Percentiles rank a stretch among this genome's conserved stretches.
Evolutionary conservation across 2,888 invertebrate species (phyloP).

Genomic region (Quadriops clusia): DNA sequence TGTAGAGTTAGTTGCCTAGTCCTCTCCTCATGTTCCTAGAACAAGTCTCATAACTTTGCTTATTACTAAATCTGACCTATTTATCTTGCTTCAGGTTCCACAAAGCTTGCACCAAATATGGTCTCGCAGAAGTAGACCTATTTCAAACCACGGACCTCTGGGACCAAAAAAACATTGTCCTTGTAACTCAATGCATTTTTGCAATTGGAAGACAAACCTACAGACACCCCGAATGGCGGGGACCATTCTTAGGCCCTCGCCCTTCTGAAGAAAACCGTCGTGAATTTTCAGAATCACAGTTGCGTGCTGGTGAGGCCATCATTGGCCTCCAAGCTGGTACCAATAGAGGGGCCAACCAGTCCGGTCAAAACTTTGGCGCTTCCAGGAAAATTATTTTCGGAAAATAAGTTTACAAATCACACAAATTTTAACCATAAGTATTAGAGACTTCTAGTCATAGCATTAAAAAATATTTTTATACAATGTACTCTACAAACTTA

Average conservation of each 20-base stretch:
- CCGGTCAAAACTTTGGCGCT: constrained; percentile 80
- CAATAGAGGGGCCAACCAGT: constrained; percentile 74
- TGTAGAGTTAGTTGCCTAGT: too few species aligned
- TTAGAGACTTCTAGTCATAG: too few species aligned
- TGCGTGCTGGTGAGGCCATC: constrained; percentile 70
- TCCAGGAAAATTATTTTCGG: constrained; percentile 70
- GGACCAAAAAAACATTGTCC: constrained; percentile 80
- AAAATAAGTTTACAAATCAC: constrained; percentile 47
- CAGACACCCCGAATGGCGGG: constrained; percentile 73
- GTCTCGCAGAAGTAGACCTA: constrained; percentile 74
- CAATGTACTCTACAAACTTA: too few species aligned
- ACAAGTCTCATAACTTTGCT: too few species aligned
- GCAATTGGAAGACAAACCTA: constrained; percentile 81
- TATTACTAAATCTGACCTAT: background rate
- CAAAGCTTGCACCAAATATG: constrained; percentile 68
- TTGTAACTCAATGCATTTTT: constrained; percentile 78
- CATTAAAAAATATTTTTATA: too few species aligned
- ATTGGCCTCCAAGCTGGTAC: constrained; percentile 82
- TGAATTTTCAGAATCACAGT: constrained; percentile 69
- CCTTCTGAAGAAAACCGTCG: constrained; percentile 77
- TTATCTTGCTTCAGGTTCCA: constrained; percentile 52
- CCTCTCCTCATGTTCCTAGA: too few species aligned
- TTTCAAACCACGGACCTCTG: constrained; percentile 89
- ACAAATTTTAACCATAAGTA: too few species aligned
- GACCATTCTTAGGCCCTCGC: constrained; percentile 70